A percentile compares a stretch with the other conserved stretches of the same genome.
Evolutionary conservation across 2,888 invertebrate species (phyloP).

Genomic region (Bibio marci): DNA sequence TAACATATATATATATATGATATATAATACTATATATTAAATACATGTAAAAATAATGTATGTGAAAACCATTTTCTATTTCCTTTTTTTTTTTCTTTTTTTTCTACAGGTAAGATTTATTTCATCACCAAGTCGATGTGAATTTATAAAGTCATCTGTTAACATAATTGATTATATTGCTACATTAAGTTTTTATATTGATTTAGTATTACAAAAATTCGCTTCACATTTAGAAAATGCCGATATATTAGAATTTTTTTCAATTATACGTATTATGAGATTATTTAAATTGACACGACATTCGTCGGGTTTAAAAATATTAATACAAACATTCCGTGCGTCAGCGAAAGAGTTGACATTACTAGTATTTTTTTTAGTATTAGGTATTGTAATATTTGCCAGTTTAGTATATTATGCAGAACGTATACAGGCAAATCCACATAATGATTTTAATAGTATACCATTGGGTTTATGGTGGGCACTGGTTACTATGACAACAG

Average conservation of each 20-base stretch:
- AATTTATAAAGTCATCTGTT: constrained; percentile 89
- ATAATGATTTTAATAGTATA: constrained; percentile 97
- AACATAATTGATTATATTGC: constrained; percentile 99
- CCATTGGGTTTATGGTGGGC: constrained; percentile 98
- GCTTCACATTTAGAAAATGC: constrained; percentile 86
- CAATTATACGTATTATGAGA: constrained; percentile 94
- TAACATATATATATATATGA: too few relatives aligned
- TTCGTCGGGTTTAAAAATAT: constrained; percentile 92
- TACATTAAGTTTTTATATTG: constrained; percentile 95
- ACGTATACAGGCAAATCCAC: constrained; percentile 83
- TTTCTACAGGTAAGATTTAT: constrained; percentile 54
- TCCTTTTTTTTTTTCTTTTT: background rate
- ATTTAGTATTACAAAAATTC: constrained; percentile 74
- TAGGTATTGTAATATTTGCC: constrained; percentile 96
- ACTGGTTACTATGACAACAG: constrained; percentile 96
- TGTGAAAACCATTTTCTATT: background rate
- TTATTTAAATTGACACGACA: constrained; percentile 93
- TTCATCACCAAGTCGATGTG: constrained; percentile 84
- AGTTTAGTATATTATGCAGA: constrained; percentile 97
- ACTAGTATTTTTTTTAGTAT: constrained; percentile 91
- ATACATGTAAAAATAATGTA: too few relatives aligned
- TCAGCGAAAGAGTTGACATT: constrained; percentile 92
- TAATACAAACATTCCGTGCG: constrained; percentile 95
- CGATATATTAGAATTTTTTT: constrained; percentile 93
- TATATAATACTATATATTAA: too few relatives aligned